These are phyloP conservation scores for Lepidocyrtinus sp. DNA, from an alignment of 2,888 invertebrate species.

Conservation along the genomic window DNA sequence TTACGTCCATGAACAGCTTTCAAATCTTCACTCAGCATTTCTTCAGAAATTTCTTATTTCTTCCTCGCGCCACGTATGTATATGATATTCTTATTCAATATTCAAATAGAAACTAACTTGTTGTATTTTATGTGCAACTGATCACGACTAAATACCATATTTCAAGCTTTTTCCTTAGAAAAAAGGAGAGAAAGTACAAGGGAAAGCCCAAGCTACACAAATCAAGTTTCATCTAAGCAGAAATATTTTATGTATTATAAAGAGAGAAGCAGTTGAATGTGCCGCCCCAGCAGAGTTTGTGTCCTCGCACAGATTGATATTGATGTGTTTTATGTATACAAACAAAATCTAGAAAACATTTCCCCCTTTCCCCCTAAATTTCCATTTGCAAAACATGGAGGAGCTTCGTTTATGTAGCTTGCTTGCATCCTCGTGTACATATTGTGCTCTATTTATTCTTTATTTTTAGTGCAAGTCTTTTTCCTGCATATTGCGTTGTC, in stretches of 20 bases:
- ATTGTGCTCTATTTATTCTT: neutral
- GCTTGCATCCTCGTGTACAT: neutral
- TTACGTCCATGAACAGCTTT: neutral
- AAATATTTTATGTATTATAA: constrained; percentile 30
- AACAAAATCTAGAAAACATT: constrained; percentile 52
- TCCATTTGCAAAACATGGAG: neutral
- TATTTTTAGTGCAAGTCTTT: neutral
- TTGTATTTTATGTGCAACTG: constrained; percentile 52
- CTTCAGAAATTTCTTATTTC: too few relatives aligned
- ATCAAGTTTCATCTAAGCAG: constrained; percentile 46
- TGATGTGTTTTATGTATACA: constrained; percentile 50
- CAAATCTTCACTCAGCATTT: neutral
- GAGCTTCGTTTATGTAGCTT: neutral
- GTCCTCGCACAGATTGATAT: constrained; percentile 54
- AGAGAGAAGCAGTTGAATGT: constrained; percentile 17
- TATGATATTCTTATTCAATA: neutral
- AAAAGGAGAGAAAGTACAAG: neutral
- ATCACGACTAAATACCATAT: constrained; percentile 47
- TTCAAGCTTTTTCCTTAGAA: constrained; percentile 9
- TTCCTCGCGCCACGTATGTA: too few relatives aligned
- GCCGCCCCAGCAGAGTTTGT: constrained; percentile 22
- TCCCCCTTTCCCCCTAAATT: constrained; percentile 21
- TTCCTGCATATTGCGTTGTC: neutral
- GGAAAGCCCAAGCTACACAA: constrained; percentile 34
- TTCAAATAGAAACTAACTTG: constrained; percentile 45